A percentile compares a stretch with the other conserved stretches of the same genome.
These are phyloP conservation scores for Periplaneta americana DNA, from an alignment of 1,140 invertebrate genomes.

Conservation along the genomic window DNA sequence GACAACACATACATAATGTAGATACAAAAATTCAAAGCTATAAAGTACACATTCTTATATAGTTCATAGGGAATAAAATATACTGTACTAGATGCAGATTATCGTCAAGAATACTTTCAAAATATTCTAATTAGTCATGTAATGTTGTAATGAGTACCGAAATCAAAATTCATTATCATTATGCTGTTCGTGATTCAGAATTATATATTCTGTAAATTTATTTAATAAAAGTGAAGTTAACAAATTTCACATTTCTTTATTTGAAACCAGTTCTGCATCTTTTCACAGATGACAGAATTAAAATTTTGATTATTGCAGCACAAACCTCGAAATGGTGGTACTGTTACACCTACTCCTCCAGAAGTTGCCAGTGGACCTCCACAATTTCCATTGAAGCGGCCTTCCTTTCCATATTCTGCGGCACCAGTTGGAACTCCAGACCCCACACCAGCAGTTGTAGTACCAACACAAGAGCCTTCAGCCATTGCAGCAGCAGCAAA, in stretches of 20 bases:
- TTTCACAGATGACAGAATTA: too few species aligned
- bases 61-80: too few species aligned
- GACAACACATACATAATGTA: too few species aligned
- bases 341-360: background rate
- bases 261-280: too few species aligned
- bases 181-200: background rate
- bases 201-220: too few species aligned
- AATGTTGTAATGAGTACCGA: too few species aligned
- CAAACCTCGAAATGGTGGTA: slow-evolving; percentile 1
- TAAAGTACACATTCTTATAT: too few species aligned
- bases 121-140: too few species aligned
- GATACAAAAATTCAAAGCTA: too few species aligned
- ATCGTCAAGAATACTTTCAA: too few species aligned
- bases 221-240: background rate
- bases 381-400: background rate
- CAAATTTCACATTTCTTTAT: background rate
- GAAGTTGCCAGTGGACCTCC: background rate
- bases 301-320: too few species aligned
- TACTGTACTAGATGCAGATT: too few species aligned
- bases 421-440: slow-evolving; percentile 3
- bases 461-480: background rate
- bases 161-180: background rate
- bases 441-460: background rate
- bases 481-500: background rate
- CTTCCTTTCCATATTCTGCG: slow-evolving; percentile 9